These are phyloP conservation scores for Nannobrachium achirus DNA, from an alignment of 2,113 vertebrate species.

Conservation along the genomic window DNA sequence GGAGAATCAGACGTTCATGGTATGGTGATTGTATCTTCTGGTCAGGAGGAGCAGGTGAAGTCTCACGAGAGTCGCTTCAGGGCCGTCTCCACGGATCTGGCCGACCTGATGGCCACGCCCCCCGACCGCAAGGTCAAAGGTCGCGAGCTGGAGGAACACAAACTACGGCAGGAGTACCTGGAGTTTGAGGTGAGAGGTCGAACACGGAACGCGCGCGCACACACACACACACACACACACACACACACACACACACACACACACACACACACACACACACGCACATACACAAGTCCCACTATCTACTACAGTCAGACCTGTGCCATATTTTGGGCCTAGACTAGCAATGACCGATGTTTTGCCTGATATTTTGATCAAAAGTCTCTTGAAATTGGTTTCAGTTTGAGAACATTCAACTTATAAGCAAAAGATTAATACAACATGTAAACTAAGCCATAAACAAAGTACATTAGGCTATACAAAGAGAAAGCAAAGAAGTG, in stretches of 20 bases:
- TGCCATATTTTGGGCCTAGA: too few species aligned
- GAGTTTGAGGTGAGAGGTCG: conserved; percentile 90
- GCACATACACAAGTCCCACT: not conserved
- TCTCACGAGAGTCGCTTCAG: conserved; percentile 91
- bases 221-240: not conserved
- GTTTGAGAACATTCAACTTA: too few species aligned
- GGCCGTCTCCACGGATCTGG: conserved; percentile 85
- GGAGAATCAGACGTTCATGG: too few species aligned
- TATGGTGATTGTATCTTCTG: too few species aligned
- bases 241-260: not conserved
- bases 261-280: not conserved
- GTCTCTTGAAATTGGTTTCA: too few species aligned
- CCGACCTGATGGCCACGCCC: conserved; percentile 81
- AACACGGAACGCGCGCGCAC: not conserved
- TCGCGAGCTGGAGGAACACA: conserved; percentile 91
- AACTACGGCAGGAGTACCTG: conserved; percentile 92
- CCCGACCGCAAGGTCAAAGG: conserved; percentile 88
- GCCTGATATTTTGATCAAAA: too few species aligned
- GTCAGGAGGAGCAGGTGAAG: conserved; percentile 92
- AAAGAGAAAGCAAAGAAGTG: too few species aligned
- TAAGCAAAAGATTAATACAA: too few species aligned
- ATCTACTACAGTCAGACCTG: too few species aligned
- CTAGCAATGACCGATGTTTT: too few species aligned
- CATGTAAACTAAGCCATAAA: too few species aligned
- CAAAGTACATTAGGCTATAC: too few species aligned